phyloP scores from a whole-genome alignment of 2,888 invertebrate species.

The Nineta flava region DNA sequence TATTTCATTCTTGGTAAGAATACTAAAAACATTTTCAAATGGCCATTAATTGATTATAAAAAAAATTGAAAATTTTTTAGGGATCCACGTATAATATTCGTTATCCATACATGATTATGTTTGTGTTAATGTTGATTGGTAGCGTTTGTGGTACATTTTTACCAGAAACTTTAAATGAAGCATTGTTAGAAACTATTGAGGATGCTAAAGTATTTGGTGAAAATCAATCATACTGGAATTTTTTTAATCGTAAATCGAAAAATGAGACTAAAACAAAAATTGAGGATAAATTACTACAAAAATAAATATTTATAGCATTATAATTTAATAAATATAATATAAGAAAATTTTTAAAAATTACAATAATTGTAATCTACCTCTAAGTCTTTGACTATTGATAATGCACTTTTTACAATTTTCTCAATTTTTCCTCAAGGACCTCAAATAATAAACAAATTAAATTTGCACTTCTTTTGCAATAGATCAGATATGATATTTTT shows the following conservation, averaged over 20 bases:
- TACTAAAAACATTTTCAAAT: not conserved
- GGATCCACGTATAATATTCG: constrained; percentile 29
- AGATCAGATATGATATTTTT: too few species aligned
- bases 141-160: constrained; percentile 32
- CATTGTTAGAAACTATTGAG: constrained; percentile 44
- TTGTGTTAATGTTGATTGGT: constrained; percentile 28
- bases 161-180: constrained; percentile 45
- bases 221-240: constrained; percentile 21
- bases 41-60: not conserved
- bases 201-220: constrained; percentile 42
- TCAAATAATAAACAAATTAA: too few species aligned
- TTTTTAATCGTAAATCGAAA: constrained; percentile 1
- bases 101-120: constrained; percentile 26
- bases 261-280: too few species aligned
- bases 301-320: too few species aligned
- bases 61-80: constrained; percentile 13
- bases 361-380: too few species aligned
- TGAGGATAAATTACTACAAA: too few species aligned
- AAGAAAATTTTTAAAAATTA: too few species aligned
- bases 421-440: too few species aligned
- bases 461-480: too few species aligned
- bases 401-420: too few species aligned
- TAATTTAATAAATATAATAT: too few species aligned
- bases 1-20: constrained; percentile 34
- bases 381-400: too few species aligned